These are phyloP conservation scores for Acleris holmiana DNA, from an alignment of 2,888 invertebrate species.

Conservation along the genomic window DNA sequence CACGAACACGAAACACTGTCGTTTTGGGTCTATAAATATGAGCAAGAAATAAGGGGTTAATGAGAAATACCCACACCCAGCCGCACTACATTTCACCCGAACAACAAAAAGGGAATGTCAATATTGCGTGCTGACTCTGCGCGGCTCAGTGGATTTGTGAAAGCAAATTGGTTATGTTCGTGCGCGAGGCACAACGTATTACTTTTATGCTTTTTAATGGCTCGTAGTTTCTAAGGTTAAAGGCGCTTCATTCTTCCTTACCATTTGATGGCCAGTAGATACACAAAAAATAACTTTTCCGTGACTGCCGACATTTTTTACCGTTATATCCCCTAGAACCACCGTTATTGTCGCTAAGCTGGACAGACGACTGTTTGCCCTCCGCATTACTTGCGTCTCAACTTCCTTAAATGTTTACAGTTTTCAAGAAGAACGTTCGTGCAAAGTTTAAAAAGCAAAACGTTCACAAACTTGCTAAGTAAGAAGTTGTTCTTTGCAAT, in stretches of 20 bases:
- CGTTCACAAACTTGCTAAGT: slow-evolving; percentile 23
- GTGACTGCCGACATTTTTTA: neutral
- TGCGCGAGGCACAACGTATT: slow-evolving; percentile 8
- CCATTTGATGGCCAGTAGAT: too few species aligned
- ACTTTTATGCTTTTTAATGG: slow-evolving; percentile 19
- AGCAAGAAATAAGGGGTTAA: slow-evolving; percentile 52
- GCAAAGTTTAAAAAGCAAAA: slow-evolving; percentile 8
- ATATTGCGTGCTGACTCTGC: slow-evolving; percentile 54
- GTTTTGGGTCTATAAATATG: slow-evolving; percentile 47
- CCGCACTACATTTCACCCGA: slow-evolving; percentile 30
- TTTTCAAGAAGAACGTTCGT: slow-evolving; percentile 16
- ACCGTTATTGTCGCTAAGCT: slow-evolving; percentile 2
- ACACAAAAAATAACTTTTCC: too few species aligned
- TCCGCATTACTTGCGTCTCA: slow-evolving; percentile 16
- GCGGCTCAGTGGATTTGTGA: slow-evolving; percentile 24
- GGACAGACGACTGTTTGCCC: slow-evolving; percentile 27
- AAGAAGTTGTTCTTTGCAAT: slow-evolving; percentile 15
- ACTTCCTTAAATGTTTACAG: slow-evolving; percentile 14
- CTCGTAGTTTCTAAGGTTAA: neutral
- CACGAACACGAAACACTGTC: slow-evolving; percentile 19
- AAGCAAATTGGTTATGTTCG: slow-evolving; percentile 30
- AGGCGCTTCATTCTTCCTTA: too few species aligned
- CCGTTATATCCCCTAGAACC: neutral
- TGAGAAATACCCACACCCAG: slow-evolving; percentile 27
- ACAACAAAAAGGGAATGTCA: slow-evolving; percentile 60